These are phyloP conservation scores for Hystrix cristata DNA, from an alignment of 2,113 vertebrate genomes.

Conservation along the genomic window DNA sequence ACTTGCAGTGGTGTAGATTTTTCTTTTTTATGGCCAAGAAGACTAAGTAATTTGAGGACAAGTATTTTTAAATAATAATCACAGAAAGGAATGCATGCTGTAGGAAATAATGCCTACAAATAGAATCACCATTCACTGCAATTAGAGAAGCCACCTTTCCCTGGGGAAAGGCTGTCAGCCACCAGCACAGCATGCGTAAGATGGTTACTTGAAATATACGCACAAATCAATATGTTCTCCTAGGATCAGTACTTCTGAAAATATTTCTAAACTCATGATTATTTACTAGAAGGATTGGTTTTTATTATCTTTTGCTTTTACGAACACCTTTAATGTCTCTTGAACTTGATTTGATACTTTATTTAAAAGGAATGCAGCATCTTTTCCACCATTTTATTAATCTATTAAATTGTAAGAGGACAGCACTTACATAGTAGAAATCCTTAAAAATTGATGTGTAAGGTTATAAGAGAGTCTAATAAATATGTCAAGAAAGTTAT, in stretches of 20 bases:
- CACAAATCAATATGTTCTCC: slow-evolving; percentile 74
- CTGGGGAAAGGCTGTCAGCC: slow-evolving; percentile 6
- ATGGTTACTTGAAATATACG: slow-evolving; percentile 76
- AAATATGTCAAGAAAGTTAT: neutral
- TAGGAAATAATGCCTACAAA: slow-evolving; percentile 73
- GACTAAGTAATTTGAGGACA: slow-evolving; percentile 63
- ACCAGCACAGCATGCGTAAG: neutral
- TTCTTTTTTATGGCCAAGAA: slow-evolving; percentile 48
- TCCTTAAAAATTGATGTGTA: neutral
- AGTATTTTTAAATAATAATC: slow-evolving; percentile 61
- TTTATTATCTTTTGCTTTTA: slow-evolving; percentile 38
- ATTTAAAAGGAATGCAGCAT: neutral
- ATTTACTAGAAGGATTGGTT: slow-evolving; percentile 70
- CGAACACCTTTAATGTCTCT: neutral
- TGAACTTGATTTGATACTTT: slow-evolving; percentile 15
- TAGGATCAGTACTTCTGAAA: slow-evolving; percentile 56
- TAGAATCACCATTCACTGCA: slow-evolving; percentile 79
- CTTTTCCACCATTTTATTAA: neutral
- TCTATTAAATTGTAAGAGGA: neutral
- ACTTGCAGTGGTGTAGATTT: neutral
- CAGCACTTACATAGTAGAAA: neutral
- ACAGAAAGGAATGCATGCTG: slow-evolving; percentile 60
- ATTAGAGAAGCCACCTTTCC: slow-evolving; percentile 74
- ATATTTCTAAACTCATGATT: slow-evolving; percentile 1
- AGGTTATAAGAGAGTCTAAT: neutral